Evolutionary conservation across 2,888 invertebrate species (phyloP), one percentile per base, ranked within the genome.

Genomic region (Hesperia comma): DNA sequence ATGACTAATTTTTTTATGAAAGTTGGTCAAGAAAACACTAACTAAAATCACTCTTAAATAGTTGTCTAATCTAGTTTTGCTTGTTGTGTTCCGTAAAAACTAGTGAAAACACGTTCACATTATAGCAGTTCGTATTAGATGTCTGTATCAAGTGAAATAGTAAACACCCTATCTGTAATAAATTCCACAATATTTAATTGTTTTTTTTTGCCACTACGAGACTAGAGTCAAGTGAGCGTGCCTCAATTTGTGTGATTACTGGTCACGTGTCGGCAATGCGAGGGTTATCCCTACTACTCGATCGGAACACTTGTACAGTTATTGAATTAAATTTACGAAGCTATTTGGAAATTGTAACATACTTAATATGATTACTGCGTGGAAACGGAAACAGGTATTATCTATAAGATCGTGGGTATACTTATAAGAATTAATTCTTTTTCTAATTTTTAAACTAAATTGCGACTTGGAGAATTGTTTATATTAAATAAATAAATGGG

Each of bases 211-310:
- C 62, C 54, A 51, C 67, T 67, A 68, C 40, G 46, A 70, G 67
- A 67, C 63, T 68, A 68, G 69, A 75, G 74, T 76, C 75, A 76
- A 78, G 72, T 70, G 77, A 75, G 77, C 81, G 74, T 83, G 81
- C 83, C 83, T 80, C 88, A 85, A 88, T 88, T 88, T 85, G 85
- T 83, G 75, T 85, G 87, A 89, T 87, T 88, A 75, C 79, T 69
- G 77, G 85, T 69, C 88, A 81, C 87, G 88, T 86, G 87, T 69
- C 81, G 67, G 63, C 66, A 63, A 69, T 72, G 72, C 69, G 72
- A 68, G 73, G 79, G 74, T 71, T 68, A 61, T 67, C 77, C 81
- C 79, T 83, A 83, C 76, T 75, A 73, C 78, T 70, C 81, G 69
- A 78, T 74, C 74, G 84, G 83, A 83, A 85, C 77, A 75, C 77